Percentiles rank a stretch among this genome's conserved stretches.
Conservation (phyloP, 2,113 vertebrate genomes). For the Connochaetes taurinus region DNA sequence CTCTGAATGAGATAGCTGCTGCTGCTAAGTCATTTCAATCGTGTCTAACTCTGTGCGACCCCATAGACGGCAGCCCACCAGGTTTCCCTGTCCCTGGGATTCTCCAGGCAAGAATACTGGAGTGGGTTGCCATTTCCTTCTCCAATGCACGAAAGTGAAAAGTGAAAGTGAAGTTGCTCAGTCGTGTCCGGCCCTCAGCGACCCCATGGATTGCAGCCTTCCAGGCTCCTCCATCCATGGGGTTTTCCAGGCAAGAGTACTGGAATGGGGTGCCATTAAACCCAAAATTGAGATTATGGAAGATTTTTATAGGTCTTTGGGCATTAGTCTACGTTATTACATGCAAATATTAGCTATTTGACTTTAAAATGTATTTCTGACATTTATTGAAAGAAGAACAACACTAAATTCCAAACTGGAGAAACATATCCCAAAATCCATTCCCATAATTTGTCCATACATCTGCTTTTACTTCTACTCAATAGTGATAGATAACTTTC, state of each 20-base stretch:
- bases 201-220: too few species aligned
- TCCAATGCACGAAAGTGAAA: too few species aligned
- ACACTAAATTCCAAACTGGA: not conserved
- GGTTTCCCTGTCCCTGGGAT: fast-evolving
- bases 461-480: not conserved
- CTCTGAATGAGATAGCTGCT: not conserved
- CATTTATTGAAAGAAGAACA: not conserved
- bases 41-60: fast-evolving
- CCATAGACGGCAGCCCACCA: too few species aligned
- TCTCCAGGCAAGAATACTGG: too few species aligned
- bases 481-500: not conserved
- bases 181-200: fast-evolving
- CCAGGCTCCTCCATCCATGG: too few species aligned
- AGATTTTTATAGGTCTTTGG: not conserved
- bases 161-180: too few species aligned
- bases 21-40: too few species aligned
- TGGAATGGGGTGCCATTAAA: not conserved
- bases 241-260: too few species aligned
- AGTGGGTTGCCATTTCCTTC: too few species aligned
- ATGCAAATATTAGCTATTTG: not conserved
- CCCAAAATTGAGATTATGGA: not conserved
- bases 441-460: not conserved
- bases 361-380: not conserved
- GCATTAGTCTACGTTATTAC: not conserved
- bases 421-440: not conserved